These are phyloP conservation scores for Forpus xanthops DNA, from an alignment of 2,797 vertebrate genomes.

Conservation along the genomic window DNA sequence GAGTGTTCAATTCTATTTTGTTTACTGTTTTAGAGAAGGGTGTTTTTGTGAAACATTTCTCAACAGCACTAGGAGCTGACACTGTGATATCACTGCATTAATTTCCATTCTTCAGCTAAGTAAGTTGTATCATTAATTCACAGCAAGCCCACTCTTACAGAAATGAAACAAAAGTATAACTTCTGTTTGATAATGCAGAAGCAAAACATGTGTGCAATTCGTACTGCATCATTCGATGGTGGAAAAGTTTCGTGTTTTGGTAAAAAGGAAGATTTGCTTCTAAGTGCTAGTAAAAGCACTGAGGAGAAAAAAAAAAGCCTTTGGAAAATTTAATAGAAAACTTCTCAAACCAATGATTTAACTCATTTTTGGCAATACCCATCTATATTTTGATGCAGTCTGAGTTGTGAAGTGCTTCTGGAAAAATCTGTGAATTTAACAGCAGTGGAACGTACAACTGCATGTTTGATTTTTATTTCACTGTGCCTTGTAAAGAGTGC, in stretches of 20 bases:
- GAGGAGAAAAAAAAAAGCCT: not conserved
- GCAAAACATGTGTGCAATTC: not conserved
- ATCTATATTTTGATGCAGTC: not conserved
- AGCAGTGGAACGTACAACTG: not conserved
- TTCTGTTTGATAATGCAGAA: not conserved
- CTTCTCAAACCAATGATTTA: not conserved
- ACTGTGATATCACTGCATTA: not conserved
- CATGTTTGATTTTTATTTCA: not conserved
- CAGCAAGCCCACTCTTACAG: not conserved
- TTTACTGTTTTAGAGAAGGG: conserved; percentile 3
- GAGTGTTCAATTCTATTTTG: not conserved
- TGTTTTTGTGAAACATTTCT: conserved; percentile 27
- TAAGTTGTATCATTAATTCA: not conserved
- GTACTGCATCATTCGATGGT: not conserved
- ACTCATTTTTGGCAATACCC: not conserved
- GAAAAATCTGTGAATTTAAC: not conserved
- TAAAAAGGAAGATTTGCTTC: not conserved
- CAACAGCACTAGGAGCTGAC: not conserved
- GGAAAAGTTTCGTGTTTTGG: not conserved
- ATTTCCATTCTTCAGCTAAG: not conserved
- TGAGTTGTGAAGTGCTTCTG: not conserved
- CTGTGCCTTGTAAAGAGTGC: not conserved
- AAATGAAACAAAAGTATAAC: not conserved
- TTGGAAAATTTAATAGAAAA: not conserved
- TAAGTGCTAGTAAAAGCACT: not conserved